phyloP scores from a whole-genome alignment of 1,140 invertebrate species.

The Pseudachorutes palmiensis region DNA sequence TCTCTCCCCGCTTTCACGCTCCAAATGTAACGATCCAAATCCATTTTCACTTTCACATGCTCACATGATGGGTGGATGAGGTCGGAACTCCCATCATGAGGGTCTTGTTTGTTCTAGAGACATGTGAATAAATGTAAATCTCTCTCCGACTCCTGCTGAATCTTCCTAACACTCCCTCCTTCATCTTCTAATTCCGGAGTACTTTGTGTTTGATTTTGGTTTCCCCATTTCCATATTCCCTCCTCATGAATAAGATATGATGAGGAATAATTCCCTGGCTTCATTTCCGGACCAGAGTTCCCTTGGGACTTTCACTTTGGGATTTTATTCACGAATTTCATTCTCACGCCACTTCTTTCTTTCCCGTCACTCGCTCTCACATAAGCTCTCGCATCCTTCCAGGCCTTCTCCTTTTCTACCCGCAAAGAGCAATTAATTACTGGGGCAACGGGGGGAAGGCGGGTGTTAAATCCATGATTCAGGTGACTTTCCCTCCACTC shows the following conservation, averaged over 20 bases:
- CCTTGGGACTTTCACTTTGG: background rate
- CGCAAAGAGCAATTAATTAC: too few species aligned
- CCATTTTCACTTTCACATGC: background rate
- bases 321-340: background rate
- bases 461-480: too few species aligned
- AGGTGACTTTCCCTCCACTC: too few species aligned
- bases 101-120: background rate
- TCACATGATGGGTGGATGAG: background rate
- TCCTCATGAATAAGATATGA: slow-evolving; percentile 11
- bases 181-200: background rate
- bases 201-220: slow-evolving; percentile 4
- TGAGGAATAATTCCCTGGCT: slow-evolving; percentile 7
- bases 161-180: too few species aligned
- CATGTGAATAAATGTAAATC: too few species aligned
- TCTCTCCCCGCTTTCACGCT: background rate
- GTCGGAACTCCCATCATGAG: too few species aligned
- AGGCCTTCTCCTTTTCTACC: too few species aligned
- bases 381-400: too few species aligned
- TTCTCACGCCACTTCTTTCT: background rate
- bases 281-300: background rate
- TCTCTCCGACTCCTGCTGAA: too few species aligned
- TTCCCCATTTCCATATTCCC: background rate
- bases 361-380: too few species aligned
- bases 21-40: background rate
- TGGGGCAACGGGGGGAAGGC: background rate